Conservation (phyloP, 92 coral and sea anemone genomes). For the Zoanthus sansibaricus region DNA sequence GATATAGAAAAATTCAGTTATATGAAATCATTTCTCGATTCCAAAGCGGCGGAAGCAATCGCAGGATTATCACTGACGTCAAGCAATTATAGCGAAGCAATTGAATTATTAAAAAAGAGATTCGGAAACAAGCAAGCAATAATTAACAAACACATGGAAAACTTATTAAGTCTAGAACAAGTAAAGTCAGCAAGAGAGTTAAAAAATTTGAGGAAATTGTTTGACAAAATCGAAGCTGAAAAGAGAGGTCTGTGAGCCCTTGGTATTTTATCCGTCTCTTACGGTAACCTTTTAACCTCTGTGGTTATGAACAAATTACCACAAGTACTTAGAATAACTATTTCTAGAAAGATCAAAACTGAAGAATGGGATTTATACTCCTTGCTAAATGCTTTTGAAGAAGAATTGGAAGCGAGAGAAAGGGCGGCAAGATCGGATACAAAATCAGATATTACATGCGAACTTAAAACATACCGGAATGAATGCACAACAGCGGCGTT, state of each 20-base stretch:
- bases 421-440: too few relatives aligned
- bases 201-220: neutral
- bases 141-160: constrained; percentile 67
- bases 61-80: too few relatives aligned
- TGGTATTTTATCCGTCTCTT: neutral
- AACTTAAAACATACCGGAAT: too few relatives aligned
- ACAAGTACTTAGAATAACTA: neutral
- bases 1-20: too few relatives aligned
- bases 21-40: too few relatives aligned
- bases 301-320: constrained; percentile 1
- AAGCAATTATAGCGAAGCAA: too few relatives aligned
- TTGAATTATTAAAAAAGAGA: constrained; percentile 50
- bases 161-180: constrained; percentile 42
- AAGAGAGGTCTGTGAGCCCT: neutral
- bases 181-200: neutral
- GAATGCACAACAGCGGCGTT: too few relatives aligned
- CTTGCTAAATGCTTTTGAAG: too few relatives aligned
- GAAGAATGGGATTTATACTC: neutral
- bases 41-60: too few relatives aligned
- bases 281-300: neutral
- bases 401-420: too few relatives aligned
- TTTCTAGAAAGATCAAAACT: too few relatives aligned
- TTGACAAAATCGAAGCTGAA: neutral
- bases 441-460: too few relatives aligned
- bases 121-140: constrained; percentile 66